These are phyloP conservation scores for Seladonia tumulorum DNA, from an alignment of 2,888 invertebrate genomes.

Conservation along the genomic window DNA sequence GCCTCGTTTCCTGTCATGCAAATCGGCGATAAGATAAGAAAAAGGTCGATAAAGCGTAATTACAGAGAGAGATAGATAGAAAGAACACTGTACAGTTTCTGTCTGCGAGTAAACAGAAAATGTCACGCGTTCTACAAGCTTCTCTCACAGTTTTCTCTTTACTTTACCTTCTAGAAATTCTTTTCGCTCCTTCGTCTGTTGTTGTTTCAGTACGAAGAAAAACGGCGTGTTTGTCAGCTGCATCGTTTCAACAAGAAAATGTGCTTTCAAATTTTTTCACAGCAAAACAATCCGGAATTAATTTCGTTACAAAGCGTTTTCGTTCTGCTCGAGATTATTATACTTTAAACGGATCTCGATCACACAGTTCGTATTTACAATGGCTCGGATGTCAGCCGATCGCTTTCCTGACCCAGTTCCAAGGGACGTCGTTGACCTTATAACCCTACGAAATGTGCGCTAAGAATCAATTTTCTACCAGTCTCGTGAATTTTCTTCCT, in stretches of 20 bases:
- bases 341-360: neutral
- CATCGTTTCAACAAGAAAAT: neutral
- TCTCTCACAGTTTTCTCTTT: neutral
- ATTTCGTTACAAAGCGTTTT: neutral
- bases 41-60: constrained; percentile 1
- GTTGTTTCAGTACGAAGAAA: neutral
- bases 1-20: neutral
- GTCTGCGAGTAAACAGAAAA: neutral
- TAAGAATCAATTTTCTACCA: neutral
- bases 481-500: too few relatives aligned
- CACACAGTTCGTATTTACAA: neutral
- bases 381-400: constrained; percentile 1
- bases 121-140: neutral
- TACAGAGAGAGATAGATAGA: neutral
- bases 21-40: neutral
- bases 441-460: neutral
- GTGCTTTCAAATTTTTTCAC: neutral
- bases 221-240: neutral
- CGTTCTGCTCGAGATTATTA: neutral
- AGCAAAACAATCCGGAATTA: neutral
- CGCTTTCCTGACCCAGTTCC: neutral
- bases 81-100: neutral
- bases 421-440: neutral
- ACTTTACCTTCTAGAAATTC: neutral
- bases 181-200: neutral